Conservation (phyloP, 2,113 vertebrate species). For the Phalacrocorax brasilianus region DNA sequence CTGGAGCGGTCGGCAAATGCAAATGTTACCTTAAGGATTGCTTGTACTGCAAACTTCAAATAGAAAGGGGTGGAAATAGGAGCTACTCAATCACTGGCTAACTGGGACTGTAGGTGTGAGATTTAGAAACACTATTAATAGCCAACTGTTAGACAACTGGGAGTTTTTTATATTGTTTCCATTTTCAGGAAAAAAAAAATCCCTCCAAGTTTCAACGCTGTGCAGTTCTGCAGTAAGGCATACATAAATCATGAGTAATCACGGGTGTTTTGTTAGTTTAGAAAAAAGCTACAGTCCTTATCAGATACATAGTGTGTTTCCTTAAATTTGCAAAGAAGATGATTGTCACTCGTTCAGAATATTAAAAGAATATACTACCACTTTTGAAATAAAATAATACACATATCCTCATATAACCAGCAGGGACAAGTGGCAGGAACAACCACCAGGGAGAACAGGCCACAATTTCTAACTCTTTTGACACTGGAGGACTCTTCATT, state of each 20-base stretch:
- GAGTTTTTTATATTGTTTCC: not conserved
- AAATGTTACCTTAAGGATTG: not conserved
- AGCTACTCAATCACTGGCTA: not conserved
- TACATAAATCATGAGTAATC: not conserved
- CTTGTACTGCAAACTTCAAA: slow-evolving; percentile 6
- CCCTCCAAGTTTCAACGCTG: not conserved
- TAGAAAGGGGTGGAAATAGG: not conserved
- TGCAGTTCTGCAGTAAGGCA: not conserved
- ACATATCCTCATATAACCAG: not conserved
- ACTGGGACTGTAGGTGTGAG: not conserved
- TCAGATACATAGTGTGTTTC: not conserved
- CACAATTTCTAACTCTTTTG: not conserved
- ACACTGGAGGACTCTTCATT: not conserved
- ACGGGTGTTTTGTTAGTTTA: not conserved
- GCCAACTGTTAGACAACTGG: not conserved
- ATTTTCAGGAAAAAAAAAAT: not conserved
- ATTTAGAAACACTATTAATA: not conserved
- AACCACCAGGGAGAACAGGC: not conserved
- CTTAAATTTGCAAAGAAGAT: not conserved
- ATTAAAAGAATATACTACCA: not conserved
- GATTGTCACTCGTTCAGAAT: not conserved
- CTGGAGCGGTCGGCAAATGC: not conserved
- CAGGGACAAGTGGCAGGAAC: not conserved
- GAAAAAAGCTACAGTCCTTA: not conserved
- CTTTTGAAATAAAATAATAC: not conserved